Percentiles rank a stretch among this genome's conserved stretches.
Evolutionary conservation across 2,888 invertebrate genomes (phyloP).

Genomic region (Phengaris arion): DNA sequence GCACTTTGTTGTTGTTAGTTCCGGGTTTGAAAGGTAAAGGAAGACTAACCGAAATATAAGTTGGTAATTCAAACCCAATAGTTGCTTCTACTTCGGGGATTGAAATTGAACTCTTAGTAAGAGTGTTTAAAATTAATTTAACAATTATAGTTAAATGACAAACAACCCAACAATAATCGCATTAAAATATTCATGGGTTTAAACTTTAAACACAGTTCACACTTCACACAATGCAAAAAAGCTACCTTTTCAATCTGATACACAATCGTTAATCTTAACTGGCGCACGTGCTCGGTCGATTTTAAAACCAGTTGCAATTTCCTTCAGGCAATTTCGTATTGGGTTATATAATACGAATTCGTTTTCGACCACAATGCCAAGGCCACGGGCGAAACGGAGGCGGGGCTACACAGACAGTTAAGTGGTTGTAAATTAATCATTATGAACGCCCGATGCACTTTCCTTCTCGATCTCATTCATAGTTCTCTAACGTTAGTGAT

Average conservation of each 20-base stretch:
- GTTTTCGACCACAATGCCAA: conserved; percentile 54
- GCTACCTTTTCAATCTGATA: neutral
- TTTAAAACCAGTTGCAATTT: conserved; percentile 65
- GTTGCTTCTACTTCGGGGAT: neutral
- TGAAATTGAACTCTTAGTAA: too few relatives aligned
- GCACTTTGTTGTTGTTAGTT: neutral
- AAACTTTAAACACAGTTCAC: neutral
- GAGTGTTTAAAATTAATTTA: too few relatives aligned
- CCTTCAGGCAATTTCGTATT: conserved; percentile 60
- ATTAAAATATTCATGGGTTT: neutral
- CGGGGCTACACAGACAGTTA: conserved; percentile 56
- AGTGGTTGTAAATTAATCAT: conserved; percentile 65
- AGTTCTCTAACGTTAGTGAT: conserved; percentile 43
- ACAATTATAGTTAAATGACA: too few relatives aligned
- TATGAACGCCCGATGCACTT: conserved; percentile 68
- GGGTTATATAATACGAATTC: conserved; percentile 60
- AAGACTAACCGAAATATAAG: neutral
- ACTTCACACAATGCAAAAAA: conserved; percentile 12
- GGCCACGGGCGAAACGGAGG: conserved; percentile 58
- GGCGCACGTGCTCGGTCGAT: conserved; percentile 51
- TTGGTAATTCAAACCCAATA: neutral
- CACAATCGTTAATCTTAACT: conserved; percentile 49
- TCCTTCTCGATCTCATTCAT: conserved; percentile 68
- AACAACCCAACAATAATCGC: neutral
- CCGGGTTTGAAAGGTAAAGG: neutral